Conservation (phyloP, 2,888 invertebrate species). For the Deilephila porcellus region DNA sequence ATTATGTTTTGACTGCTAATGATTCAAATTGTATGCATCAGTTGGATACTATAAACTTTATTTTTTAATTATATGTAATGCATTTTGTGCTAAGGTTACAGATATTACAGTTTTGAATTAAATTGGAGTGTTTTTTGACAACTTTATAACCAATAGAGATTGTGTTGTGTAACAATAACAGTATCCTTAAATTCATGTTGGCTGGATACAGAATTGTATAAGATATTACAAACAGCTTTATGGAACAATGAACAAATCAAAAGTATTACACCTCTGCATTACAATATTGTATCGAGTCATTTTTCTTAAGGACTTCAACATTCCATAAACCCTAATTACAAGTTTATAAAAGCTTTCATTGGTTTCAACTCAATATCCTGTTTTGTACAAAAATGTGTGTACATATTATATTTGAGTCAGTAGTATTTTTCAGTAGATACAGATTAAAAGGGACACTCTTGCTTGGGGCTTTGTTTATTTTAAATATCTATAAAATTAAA, state of each 20-base stretch:
- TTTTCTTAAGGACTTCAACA: slow-evolving; percentile 76
- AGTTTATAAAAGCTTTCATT: slow-evolving; percentile 71
- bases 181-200: slow-evolving; percentile 65
- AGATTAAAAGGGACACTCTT: slow-evolving; percentile 27
- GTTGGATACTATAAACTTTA: slow-evolving; percentile 11
- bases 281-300: slow-evolving; percentile 69
- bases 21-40: slow-evolving; percentile 6
- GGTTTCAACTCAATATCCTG: slow-evolving; percentile 57
- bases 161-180: slow-evolving; percentile 64
- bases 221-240: slow-evolving; percentile 30
- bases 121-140: slow-evolving; percentile 77
- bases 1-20: background rate
- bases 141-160: slow-evolving; percentile 64
- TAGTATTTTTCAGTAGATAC: slow-evolving; percentile 53
- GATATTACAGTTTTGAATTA: slow-evolving; percentile 66
- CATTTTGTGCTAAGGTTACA: slow-evolving; percentile 68
- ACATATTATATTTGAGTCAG: slow-evolving; percentile 49
- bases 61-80: slow-evolving; percentile 30
- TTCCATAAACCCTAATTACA: slow-evolving; percentile 78
- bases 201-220: slow-evolving; percentile 66
- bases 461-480: slow-evolving; percentile 30
- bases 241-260: slow-evolving; percentile 6
- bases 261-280: slow-evolving; percentile 41
- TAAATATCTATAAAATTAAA: slow-evolving; percentile 28
- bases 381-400: slow-evolving; percentile 52